Base-by-base conservation (phyloP, 2,888 invertebrate genomes). In the Ashinkailepas kermadecensis region DNA sequence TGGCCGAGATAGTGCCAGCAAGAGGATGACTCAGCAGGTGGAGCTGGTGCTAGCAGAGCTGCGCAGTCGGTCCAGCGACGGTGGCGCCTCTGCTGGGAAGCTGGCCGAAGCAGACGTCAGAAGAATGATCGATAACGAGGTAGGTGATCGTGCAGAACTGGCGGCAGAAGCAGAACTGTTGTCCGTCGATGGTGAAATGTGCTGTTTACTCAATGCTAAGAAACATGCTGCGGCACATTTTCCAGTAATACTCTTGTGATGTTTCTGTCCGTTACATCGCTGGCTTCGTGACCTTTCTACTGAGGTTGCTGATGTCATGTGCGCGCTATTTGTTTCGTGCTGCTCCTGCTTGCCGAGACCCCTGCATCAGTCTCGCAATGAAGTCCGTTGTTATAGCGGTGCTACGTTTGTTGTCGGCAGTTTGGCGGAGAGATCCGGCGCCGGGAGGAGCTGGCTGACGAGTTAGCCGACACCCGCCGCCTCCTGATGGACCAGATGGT, bases 401-500 rank as follows among this genome's bases (percentile, higher is more conserved):
- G 39, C 39, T 39, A 4, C 4, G 39, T 39, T 39, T 1, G 39
- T 4, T 39, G 39, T 39, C 23, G 12, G 1, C 70, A 70, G 70
- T 70, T 70, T 15, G 70, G 10, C 0, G 39, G 70, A 25, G 70
- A 70, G 70, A 12, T 25, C 25, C 67, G 67, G 23, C 70, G 70
- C 4, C 67, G 67, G 39, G 70, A 70, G 70, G 39, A 67, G n/a
- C 67, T 67, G 25, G 67, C 67, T 11, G 67, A 67, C 4, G 67
- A 67, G 8, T 25, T 67, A 25, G 13, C 67, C 13, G 67, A 25
- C 67, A 67, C 67, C 12, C 70, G 70, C 25, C 70, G 70, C 25
- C 25, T 70, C 6, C 70, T 70, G 70, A 39, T 39, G 70, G 70
- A 70, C 12, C 67, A 67, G 67, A 25, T 67, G 67, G 67, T 67